Conservation (phyloP, 2,797 vertebrate species). For the Intellagama lesueurii region DNA sequence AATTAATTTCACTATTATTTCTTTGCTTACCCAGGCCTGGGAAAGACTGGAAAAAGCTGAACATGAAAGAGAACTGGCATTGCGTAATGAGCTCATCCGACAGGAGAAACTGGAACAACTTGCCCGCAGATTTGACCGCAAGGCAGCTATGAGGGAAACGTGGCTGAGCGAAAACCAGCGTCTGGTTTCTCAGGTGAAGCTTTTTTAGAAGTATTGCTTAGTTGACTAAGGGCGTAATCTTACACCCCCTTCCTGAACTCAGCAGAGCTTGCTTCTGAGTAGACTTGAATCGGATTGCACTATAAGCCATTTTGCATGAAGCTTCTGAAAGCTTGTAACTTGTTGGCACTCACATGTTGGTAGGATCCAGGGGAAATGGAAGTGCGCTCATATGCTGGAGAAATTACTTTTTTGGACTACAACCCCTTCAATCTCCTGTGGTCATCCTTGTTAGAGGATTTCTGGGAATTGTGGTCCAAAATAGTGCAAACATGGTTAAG, state of each 20-base stretch:
- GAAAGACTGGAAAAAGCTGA: conserved; percentile 97
- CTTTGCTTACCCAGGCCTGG: conserved; percentile 84
- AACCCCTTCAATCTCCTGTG: no score
- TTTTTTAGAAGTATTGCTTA: conserved; percentile 5
- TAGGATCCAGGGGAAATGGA: not conserved
- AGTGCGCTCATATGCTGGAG: no score
- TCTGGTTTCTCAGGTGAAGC: conserved; percentile 90
- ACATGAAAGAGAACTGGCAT: conserved; percentile 93
- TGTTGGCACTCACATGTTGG: no score
- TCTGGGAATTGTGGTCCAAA: not conserved
- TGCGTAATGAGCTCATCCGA: conserved; percentile 93
- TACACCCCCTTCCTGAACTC: not conserved
- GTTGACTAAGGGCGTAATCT: conserved; percentile 11
- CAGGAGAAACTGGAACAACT: conserved; percentile 98
- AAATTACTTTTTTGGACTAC: no score
- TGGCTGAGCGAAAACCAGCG: conserved; percentile 97
- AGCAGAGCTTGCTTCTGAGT: not conserved
- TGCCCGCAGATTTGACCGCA: conserved; percentile 93
- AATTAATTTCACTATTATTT: conserved; percentile 21
- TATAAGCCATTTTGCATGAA: not conserved
- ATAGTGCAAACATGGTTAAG: no score
- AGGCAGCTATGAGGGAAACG: conserved; percentile 96
- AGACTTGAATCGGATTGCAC: not conserved
- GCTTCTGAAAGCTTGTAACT: not conserved
- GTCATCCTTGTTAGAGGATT: not conserved